phyloP scores from a whole-genome alignment of 2,888 invertebrate genomes.

The Trissonchulus latispiculum region DNA sequence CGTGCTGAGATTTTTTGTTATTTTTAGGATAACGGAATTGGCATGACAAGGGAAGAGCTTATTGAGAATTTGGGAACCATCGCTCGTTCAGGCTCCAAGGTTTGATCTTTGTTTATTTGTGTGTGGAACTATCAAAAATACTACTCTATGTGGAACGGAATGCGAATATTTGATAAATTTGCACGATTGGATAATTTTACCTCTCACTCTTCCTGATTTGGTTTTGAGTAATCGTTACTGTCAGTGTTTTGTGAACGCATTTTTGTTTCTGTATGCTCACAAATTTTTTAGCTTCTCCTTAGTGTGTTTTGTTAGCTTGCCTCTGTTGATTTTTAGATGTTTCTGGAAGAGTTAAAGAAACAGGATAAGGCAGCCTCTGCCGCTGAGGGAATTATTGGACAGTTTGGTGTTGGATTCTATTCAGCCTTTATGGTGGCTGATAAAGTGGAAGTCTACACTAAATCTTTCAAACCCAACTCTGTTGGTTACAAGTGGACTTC shows the following conservation, averaged over 20 bases:
- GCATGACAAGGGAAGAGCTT: conserved; percentile 86
- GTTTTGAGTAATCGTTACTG: no score
- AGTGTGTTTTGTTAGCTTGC: no score
- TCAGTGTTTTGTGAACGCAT: no score
- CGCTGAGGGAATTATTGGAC: conserved; percentile 74
- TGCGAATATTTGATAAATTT: no score
- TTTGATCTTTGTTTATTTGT: no score
- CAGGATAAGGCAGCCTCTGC: conserved; percentile 28
- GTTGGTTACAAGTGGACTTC: conserved; percentile 73
- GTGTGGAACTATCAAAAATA: no score
- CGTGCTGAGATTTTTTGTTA: no score
- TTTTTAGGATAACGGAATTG: conserved; percentile 86
- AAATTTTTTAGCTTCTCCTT: no score
- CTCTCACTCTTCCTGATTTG: no score
- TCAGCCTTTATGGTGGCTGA: conserved; percentile 95
- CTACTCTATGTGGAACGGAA: no score
- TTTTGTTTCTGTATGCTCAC: no score
- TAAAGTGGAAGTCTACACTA: conserved; percentile 80
- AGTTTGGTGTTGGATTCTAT: conserved; percentile 97
- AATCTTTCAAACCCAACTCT: conserved; percentile 55
- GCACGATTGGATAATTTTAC: no score
- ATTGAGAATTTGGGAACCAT: conserved; percentile 85
- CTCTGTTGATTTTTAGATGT: conserved; percentile 55
- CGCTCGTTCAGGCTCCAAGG: conserved; percentile 87
- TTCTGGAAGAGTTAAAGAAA: conserved; percentile 67